phyloP scores from a whole-genome alignment of 2,797 vertebrate genomes.

The Thamnophis elegans region DNA sequence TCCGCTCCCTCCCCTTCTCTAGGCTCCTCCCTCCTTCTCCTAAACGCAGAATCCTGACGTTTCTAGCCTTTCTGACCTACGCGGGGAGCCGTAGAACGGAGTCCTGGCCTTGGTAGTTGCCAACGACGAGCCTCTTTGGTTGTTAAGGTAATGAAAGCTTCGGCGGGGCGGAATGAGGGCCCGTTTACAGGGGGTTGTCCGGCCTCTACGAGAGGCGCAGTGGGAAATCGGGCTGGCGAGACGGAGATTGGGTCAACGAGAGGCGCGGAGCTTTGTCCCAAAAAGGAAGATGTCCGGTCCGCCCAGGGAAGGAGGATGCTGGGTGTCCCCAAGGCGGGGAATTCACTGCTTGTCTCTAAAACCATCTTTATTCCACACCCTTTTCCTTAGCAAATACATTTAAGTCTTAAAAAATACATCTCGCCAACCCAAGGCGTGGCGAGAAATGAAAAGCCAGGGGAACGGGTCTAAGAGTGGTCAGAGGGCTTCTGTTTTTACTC shows the following conservation, averaged over 20 bases:
- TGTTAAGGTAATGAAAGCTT: background rate
- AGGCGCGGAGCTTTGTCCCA: too few species aligned
- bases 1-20: background rate
- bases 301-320: background rate
- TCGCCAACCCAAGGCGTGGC: background rate
- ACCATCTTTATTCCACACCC: background rate
- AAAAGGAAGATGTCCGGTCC: background rate
- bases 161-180: background rate
- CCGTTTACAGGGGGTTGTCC: background rate
- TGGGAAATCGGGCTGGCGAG: rapidly evolving
- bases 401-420: background rate
- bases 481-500: background rate
- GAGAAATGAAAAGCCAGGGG: background rate
- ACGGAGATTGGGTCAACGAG: too few species aligned
- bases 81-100: slow-evolving; percentile 28
- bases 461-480: background rate
- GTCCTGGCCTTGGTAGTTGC: background rate
- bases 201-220: background rate
- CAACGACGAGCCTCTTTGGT: background rate
- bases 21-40: background rate
- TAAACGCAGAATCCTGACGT: background rate
- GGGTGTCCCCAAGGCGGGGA: background rate
- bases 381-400: background rate
- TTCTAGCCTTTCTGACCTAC: background rate
- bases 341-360: background rate